Evolutionary conservation across 2,113 vertebrate genomes (phyloP).

Genomic region (Pachypanchax playfairii): DNA sequence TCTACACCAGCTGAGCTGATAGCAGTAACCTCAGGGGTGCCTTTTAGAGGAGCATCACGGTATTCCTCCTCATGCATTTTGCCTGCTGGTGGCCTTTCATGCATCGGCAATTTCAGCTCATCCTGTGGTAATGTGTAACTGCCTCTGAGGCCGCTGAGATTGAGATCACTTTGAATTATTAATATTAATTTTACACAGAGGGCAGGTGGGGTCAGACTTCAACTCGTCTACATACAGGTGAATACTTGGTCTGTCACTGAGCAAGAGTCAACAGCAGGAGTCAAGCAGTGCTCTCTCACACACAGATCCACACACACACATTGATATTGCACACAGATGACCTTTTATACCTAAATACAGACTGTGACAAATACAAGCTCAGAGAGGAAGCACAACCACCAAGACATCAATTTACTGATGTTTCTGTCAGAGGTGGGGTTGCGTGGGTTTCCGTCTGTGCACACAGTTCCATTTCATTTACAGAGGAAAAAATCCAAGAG

Average conservation of each 20-base stretch:
- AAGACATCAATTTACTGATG: constrained; percentile 8
- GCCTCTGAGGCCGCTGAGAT: constrained; percentile 58
- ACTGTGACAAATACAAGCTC: constrained; percentile 32
- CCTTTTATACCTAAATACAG: constrained; percentile 50
- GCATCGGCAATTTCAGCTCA: constrained; percentile 64
- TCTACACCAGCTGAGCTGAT: constrained; percentile 45
- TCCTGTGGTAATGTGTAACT: constrained; percentile 63
- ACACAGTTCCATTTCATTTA: constrained; percentile 51
- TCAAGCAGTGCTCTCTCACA: constrained; percentile 45
- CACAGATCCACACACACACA: constrained; percentile 26
- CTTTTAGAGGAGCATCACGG: constrained; percentile 46
- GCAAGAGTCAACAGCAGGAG: constrained; percentile 68
- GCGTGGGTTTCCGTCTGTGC: constrained; percentile 34
- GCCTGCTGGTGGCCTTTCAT: constrained; percentile 62
- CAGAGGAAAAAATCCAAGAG: constrained; percentile 25
- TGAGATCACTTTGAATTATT: constrained; percentile 77
- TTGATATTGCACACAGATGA: constrained; percentile 39
- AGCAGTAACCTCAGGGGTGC: constrained; percentile 50
- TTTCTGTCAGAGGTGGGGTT: constrained; percentile 22
- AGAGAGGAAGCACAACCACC: constrained; percentile 24
- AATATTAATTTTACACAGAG: constrained; percentile 65
- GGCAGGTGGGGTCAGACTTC: constrained; percentile 35
- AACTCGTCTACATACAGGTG: constrained; percentile 29
- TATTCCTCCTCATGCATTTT: constrained; percentile 45
- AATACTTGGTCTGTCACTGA: constrained; percentile 50